Evolutionary conservation across 2,113 vertebrate genomes (phyloP).

Genomic region (Muscicapa adusta): DNA sequence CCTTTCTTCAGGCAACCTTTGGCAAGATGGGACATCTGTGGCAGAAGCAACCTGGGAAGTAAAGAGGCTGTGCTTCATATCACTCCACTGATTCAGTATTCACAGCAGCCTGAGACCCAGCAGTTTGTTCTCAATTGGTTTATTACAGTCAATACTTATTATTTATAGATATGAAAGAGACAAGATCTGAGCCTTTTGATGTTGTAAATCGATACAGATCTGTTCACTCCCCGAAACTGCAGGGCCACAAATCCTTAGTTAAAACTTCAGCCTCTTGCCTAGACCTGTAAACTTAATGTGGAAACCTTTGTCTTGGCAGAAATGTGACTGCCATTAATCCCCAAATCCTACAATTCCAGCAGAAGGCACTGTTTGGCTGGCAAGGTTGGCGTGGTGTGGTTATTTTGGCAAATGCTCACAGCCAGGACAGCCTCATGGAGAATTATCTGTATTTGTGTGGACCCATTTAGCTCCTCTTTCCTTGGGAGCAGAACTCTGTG

Average conservation of each 20-base stretch:
- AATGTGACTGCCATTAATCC: neutral
- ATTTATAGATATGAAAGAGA: conserved; percentile 46
- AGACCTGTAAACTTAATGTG: neutral
- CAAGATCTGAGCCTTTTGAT: conserved; percentile 17
- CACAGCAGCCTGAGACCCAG: neutral
- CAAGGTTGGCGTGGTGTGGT: neutral
- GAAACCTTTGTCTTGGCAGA: neutral
- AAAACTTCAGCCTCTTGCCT: neutral
- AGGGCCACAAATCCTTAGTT: conserved; percentile 11
- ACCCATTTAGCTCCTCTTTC: neutral
- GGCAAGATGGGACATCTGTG: neutral
- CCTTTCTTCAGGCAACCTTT: neutral
- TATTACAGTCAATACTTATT: conserved; percentile 46
- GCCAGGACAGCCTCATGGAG: neutral
- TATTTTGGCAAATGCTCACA: neutral
- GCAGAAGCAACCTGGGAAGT: neutral
- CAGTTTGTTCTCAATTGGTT: neutral
- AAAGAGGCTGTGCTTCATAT: neutral
- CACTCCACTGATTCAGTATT: neutral
- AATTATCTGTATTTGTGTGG: neutral
- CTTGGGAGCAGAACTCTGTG: neutral
- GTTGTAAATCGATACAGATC: neutral
- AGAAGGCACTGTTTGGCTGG: neutral
- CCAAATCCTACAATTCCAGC: neutral
- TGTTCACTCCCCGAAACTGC: neutral